phyloP scores from a whole-genome alignment of 2,797 vertebrate species.

The Molossus alvarezi region DNA sequence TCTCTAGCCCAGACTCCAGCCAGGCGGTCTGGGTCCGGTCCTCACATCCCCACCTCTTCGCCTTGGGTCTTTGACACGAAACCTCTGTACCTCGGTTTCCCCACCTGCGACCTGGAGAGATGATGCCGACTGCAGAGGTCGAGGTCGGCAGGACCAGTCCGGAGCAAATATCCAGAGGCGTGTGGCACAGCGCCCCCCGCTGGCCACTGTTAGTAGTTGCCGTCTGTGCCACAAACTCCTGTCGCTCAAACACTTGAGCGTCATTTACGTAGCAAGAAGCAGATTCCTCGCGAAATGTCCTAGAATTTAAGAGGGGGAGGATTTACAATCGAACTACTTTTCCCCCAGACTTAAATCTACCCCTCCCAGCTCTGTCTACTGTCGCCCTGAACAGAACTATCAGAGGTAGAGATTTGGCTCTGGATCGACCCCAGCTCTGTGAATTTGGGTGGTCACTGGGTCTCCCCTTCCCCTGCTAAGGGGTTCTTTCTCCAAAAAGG shows the following conservation, averaged over 20 bases:
- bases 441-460: not conserved
- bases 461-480: not conserved
- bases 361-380: too few relatives aligned
- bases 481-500: not conserved
- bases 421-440: not conserved
- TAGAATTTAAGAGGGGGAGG: accelerated
- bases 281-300: not conserved
- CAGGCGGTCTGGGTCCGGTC: not conserved
- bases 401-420: not conserved
- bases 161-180: not conserved
- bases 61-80: accelerated
- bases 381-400: accelerated
- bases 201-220: accelerated
- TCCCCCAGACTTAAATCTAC: not conserved
- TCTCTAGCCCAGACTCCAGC: not conserved
- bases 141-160: accelerated
- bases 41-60: accelerated
- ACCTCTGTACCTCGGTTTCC: not conserved
- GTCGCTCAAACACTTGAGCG: accelerated
- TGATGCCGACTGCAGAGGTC: accelerated
- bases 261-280: accelerated
- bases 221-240: accelerated
- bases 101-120: not conserved
- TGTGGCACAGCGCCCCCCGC: accelerated
- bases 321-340: accelerated